Conservation (phyloP, 2,797 vertebrate genomes). For the Catostomus latipinnis region DNA sequence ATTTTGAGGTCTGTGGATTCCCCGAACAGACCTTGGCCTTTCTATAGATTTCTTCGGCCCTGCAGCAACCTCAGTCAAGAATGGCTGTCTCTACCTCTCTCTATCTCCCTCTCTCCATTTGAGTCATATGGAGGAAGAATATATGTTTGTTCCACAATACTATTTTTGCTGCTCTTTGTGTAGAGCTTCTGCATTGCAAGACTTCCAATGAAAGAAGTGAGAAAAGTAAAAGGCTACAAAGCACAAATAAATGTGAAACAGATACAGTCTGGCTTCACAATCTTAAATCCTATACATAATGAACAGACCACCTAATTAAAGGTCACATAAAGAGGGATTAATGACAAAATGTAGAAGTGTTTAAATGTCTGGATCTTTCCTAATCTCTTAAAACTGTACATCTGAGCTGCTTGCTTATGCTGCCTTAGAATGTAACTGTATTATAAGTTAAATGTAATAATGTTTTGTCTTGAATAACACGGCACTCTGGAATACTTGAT, state of each 20-base stretch:
- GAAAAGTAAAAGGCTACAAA: constrained; percentile 15
- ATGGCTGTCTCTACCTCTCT: neutral
- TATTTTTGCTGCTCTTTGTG: constrained; percentile 17
- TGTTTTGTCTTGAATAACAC: too few species aligned
- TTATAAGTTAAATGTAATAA: too few species aligned
- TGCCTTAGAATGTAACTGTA: neutral
- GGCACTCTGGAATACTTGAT: too few species aligned
- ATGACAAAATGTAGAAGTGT: constrained; percentile 29
- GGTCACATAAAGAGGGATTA: constrained; percentile 26
- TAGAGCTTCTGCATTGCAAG: constrained; percentile 25
- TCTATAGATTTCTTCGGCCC: constrained; percentile 41
- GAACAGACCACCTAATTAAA: constrained; percentile 17
- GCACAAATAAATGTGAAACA: constrained; percentile 45
- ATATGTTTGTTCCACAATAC: constrained; percentile 20
- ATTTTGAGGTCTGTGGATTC: constrained; percentile 60
- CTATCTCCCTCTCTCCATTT: constrained; percentile 37
- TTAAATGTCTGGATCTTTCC: constrained; percentile 2
- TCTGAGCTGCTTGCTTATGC: neutral
- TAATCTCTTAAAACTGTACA: neutral
- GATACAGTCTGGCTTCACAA: constrained; percentile 47
- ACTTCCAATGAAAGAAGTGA: constrained; percentile 45
- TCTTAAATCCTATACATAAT: constrained; percentile 17
- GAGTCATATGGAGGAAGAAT: neutral
- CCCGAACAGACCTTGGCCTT: constrained; percentile 37
- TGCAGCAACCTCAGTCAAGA: constrained; percentile 24